Base-by-base conservation (phyloP, 1,140 invertebrate species). In the Campoletis sonorensis region DNA sequence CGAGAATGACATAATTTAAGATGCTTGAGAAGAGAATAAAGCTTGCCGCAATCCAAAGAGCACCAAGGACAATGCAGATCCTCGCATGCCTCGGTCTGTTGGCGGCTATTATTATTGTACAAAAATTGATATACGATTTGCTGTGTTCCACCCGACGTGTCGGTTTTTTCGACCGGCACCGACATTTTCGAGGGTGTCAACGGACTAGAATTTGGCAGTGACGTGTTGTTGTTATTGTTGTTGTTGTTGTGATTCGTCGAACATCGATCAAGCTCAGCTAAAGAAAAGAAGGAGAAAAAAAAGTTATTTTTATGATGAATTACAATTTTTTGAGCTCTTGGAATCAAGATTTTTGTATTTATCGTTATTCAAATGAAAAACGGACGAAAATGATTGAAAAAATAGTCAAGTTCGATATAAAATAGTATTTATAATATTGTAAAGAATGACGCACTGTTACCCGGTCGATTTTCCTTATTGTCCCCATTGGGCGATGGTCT, bases 61-160 rank as follows among this genome's bases (percentile, higher is more conserved):
- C 98, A 99, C 98, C 98, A 99, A 1, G 98, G 98, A 90, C 98
- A 99, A 85, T 96, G 95, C 16, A 98, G 93, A 92, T 98, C 97
- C 86, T 97, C 96, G 54, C 97, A 95, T 26, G 97, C 97, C 92
- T 98, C 98, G 0, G 98, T 99, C 91, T 98, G 97, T 89, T 99
- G 98, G 37, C 97, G 93, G 49, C 96, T 97, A 89, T 98, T 98
- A 89, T 98, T 98, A 90, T 98, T 98, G 88, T 98, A 98, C 81
- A 98, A 94, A 92, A 99, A 99, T 91, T 98, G 97, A 92, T 99
- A 99, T 81, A 98, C 96, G 79, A 99, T 97, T 92, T 97, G 95
- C 45, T 88, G 90, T 15, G 87, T 30, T 80, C 82, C 82, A 92
- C 92, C 86, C 90, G 85, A 84, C 15, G 83, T 84, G 26, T 91